Conservation (phyloP, 2,888 invertebrate species). For the Dinocampus coccinellae region DNA sequence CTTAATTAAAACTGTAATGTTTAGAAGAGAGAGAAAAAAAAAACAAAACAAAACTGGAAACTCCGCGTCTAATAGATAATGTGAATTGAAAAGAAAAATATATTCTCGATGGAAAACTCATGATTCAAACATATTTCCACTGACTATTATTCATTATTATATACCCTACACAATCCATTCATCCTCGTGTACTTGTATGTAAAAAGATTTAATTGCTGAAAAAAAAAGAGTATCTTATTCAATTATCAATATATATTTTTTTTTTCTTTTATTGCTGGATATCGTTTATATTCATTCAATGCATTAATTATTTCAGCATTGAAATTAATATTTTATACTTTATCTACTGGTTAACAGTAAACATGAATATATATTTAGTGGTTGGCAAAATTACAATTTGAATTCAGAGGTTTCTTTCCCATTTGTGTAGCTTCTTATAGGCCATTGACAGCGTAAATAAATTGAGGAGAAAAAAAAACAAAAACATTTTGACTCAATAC, state of each 20-base stretch:
- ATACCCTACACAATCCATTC: too few relatives aligned
- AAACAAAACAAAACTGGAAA: not conserved
- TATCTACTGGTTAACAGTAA: not conserved
- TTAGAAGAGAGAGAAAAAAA: too few relatives aligned
- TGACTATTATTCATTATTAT: not conserved
- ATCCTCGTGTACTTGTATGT: not conserved
- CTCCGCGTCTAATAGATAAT: not conserved
- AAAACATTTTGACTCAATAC: too few relatives aligned
- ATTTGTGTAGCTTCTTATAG: not conserved
- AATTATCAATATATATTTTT: not conserved
- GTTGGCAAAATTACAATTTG: not conserved
- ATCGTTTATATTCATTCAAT: not conserved
- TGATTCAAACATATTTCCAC: not conserved
- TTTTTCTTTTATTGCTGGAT: not conserved
- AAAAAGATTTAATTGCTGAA: not conserved
- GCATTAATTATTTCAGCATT: not conserved
- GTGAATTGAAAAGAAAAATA: not conserved
- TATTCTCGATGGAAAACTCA: constrained; percentile 11
- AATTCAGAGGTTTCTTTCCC: not conserved
- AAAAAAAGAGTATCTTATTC: too few relatives aligned
- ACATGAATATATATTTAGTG: too few relatives aligned
- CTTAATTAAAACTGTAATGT: constrained; percentile 15
- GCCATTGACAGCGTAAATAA: not conserved
- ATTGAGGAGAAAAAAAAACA: too few relatives aligned
- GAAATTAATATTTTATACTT: not conserved